These are phyloP conservation scores for Polyergus mexicanus DNA, from an alignment of 1,140 invertebrate genomes.

Conservation along the genomic window DNA sequence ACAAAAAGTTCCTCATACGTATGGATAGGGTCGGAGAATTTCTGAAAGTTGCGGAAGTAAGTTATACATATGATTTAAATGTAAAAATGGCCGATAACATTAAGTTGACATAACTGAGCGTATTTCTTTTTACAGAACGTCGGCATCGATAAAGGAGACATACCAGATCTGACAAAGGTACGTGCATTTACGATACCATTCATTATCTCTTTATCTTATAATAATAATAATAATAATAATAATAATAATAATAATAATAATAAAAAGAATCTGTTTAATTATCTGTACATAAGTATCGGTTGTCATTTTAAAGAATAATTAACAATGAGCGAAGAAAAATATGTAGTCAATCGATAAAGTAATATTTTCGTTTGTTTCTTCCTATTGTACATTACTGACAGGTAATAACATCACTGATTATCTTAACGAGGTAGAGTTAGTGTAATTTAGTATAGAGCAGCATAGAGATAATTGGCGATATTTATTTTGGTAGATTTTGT, in stretches of 20 bases:
- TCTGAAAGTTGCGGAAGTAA: slow-evolving; percentile 97
- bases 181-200: neutral
- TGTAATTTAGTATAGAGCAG: slow-evolving; percentile 42
- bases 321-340: slow-evolving; percentile 22
- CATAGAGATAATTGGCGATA: slow-evolving; percentile 39
- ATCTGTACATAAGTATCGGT: slow-evolving; percentile 12
- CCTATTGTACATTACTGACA: slow-evolving; percentile 54
- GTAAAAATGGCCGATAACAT: neutral
- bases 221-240: neutral
- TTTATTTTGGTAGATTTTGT: slow-evolving; percentile 44
- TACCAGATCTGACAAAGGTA: slow-evolving; percentile 98
- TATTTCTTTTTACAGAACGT: slow-evolving; percentile 91
- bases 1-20: slow-evolving; percentile 99
- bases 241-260: neutral
- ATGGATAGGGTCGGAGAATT: slow-evolving; percentile 99
- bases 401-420: slow-evolving; percentile 54
- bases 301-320: slow-evolving; percentile 19
- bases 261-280: slow-evolving; percentile 24
- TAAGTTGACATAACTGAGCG: slow-evolving; percentile 3
- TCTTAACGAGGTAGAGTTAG: slow-evolving; percentile 52
- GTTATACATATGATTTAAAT: slow-evolving; percentile 48
- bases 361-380: slow-evolving; percentile 53
- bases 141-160: slow-evolving; percentile 99
- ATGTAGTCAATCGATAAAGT: slow-evolving; percentile 40
- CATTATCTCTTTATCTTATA: neutral